Conservation (phyloP, 2,797 vertebrate genomes). For the Naso thynnoides region DNA sequence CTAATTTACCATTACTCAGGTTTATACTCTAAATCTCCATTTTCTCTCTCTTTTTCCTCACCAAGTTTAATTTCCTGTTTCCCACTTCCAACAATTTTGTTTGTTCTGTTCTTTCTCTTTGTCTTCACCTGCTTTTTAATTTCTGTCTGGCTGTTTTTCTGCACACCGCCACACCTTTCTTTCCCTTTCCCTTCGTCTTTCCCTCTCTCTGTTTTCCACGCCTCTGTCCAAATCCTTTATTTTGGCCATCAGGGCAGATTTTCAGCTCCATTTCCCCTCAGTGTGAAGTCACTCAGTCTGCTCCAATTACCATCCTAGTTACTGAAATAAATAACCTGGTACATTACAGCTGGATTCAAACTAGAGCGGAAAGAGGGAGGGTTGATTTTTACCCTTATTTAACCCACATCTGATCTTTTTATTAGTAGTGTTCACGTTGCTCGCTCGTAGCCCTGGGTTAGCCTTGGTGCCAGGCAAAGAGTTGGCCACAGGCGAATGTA, state of each 20-base stretch:
- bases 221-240: constrained; percentile 79
- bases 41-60: constrained; percentile 33
- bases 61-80: constrained; percentile 24
- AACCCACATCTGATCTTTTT: constrained; percentile 72
- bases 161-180: constrained; percentile 52
- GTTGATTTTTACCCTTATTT: constrained; percentile 60
- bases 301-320: constrained; percentile 79
- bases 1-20: constrained; percentile 63
- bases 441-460: constrained; percentile 46
- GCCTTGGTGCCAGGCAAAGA: constrained; percentile 34
- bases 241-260: constrained; percentile 80
- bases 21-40: constrained; percentile 44
- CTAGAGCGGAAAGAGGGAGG: constrained; percentile 34
- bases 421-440: constrained; percentile 51
- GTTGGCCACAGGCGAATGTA: constrained; percentile 46
- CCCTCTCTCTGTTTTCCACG: constrained; percentile 71
- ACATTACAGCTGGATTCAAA: constrained; percentile 73
- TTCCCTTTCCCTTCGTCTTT: constrained; percentile 40
- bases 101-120: constrained; percentile 26
- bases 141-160: constrained; percentile 50
- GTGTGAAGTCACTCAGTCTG: constrained; percentile 82
- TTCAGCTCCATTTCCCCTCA: constrained; percentile 83
- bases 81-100: constrained; percentile 15
- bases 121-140: constrained; percentile 44
- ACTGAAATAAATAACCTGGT: constrained; percentile 79